Evolutionary conservation across 2,888 invertebrate species (phyloP).

Genomic region (Pristionchus fissidentatus): DNA sequence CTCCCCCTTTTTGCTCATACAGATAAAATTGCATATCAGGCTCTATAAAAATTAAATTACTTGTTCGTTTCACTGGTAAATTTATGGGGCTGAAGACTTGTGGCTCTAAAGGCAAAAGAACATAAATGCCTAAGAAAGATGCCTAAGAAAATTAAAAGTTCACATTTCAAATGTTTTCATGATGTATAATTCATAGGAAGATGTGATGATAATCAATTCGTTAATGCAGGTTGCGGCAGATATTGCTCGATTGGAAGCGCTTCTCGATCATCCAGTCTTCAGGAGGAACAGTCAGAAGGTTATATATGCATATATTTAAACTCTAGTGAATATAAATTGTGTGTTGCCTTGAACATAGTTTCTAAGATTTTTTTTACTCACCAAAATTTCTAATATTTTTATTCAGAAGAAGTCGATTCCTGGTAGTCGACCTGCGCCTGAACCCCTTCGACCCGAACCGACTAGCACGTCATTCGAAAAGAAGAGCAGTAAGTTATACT

Average conservation of each 20-base stretch:
- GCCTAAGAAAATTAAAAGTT: too few species aligned
- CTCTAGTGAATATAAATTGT: too few species aligned
- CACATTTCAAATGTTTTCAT: background rate
- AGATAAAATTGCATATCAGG: too few species aligned
- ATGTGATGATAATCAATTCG: background rate
- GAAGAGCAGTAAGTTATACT: slow-evolving; percentile 21
- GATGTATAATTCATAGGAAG: background rate
- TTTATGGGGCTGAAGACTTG: too few species aligned
- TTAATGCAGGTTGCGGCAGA: slow-evolving; percentile 58
- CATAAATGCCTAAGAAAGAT: too few species aligned
- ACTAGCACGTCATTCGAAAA: slow-evolving; percentile 21
- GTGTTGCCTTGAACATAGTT: too few species aligned
- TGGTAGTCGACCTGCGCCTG: background rate
- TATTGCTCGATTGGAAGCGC: slow-evolving; percentile 60
- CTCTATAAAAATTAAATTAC: too few species aligned
- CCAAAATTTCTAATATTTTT: slow-evolving; percentile 2
- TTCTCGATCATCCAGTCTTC: slow-evolving; percentile 64
- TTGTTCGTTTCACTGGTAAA: too few species aligned
- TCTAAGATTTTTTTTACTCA: slow-evolving; percentile 20
- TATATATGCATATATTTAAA: too few species aligned
- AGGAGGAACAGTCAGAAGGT: slow-evolving; percentile 62
- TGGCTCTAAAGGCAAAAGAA: too few species aligned
- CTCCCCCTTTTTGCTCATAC: too few species aligned
- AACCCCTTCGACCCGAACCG: background rate
- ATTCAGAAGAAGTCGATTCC: slow-evolving; percentile 28